Evolutionary conservation across 2,888 invertebrate species (phyloP).

Genomic region (Troides oblongomaculatus): DNA sequence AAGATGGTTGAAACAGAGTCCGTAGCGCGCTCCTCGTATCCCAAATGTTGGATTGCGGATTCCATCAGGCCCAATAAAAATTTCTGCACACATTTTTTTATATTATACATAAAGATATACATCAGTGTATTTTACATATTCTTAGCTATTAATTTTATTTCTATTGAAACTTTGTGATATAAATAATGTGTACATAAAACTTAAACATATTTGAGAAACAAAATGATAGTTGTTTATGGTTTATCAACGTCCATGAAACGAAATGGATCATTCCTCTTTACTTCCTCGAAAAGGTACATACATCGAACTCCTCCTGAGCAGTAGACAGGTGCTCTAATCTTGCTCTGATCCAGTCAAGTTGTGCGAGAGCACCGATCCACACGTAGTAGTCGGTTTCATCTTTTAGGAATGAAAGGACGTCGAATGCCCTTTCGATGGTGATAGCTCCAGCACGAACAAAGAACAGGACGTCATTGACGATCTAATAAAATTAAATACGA

Average conservation of each 20-base stretch:
- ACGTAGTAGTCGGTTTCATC: constrained; percentile 87
- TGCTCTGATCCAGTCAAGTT: constrained; percentile 73
- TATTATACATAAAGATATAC: background rate
- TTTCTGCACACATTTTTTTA: constrained; percentile 43
- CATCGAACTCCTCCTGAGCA: constrained; percentile 52
- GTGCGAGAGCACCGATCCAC: constrained; percentile 84
- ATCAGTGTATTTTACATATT: no score
- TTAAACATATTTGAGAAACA: no score
- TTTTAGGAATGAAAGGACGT: constrained; percentile 83
- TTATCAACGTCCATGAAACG: no score
- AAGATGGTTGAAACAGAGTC: constrained; percentile 80
- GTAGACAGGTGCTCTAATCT: constrained; percentile 60
- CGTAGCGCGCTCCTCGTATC: constrained; percentile 62
- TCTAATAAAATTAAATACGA: constrained; percentile 47
- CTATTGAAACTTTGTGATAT: no score
- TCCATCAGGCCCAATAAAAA: constrained; percentile 71
- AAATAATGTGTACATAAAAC: no score
- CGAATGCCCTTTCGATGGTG: constrained; percentile 78
- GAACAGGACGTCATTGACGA: constrained; percentile 88
- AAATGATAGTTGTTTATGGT: no score
- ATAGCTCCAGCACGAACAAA: constrained; percentile 82
- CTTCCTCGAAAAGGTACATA: constrained; percentile 41
- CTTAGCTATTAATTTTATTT: no score
- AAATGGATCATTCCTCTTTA: no score
- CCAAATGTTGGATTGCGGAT: constrained; percentile 70